A percentile compares a stretch with the other conserved stretches of the same genome.
Evolutionary conservation across 2,888 invertebrate species (phyloP).

Genomic region (Nemotelus pantherinus): DNA sequence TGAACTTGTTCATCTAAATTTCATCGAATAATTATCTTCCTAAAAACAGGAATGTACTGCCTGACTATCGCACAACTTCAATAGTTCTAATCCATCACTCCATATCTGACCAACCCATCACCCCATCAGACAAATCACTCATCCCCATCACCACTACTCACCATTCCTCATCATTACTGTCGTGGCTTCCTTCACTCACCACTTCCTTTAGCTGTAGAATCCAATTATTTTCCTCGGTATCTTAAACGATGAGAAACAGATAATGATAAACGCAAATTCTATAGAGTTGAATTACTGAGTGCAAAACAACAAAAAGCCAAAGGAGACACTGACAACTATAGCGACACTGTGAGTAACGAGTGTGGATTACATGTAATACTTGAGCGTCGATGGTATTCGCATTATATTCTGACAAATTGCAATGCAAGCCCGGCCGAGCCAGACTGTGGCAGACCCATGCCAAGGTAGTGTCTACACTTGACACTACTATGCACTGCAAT

Average conservation of each 20-base stretch:
- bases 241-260: slow-evolving; percentile 1
- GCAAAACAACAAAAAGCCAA: background rate
- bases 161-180: no score
- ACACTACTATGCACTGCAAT: slow-evolving; percentile 19
- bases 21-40: no score
- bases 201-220: background rate
- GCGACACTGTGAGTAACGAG: background rate
- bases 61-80: no score
- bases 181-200: no score
- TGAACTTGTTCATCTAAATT: no score
- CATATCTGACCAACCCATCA: no score
- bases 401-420: slow-evolving; percentile 22
- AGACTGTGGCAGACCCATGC: background rate
- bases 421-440: slow-evolving; percentile 18
- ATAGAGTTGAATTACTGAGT: slow-evolving; percentile 12
- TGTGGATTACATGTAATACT: slow-evolving; percentile 26
- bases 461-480: background rate
- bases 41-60: no score
- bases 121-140: no score
- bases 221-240: slow-evolving; percentile 10
- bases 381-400: background rate
- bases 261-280: slow-evolving; percentile 29
- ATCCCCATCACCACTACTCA: no score
- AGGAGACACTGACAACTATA: background rate
- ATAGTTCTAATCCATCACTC: no score